Base-by-base conservation (phyloP, 2,113 vertebrate genomes). In the Neodontobutis hainanensis region DNA sequence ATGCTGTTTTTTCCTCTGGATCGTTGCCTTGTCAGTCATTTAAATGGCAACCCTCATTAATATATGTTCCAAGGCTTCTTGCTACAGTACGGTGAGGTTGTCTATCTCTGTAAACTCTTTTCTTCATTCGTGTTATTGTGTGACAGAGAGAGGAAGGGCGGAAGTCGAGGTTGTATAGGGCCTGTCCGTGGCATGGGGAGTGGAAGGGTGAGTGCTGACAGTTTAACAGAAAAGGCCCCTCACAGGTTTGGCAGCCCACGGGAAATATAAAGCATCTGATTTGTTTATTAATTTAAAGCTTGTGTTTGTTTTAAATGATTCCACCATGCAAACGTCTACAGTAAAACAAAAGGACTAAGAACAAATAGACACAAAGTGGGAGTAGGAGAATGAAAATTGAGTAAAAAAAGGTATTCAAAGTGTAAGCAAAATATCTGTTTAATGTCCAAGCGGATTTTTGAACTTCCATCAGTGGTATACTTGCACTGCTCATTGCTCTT, bases 141-240 rank as follows among this genome's bases (percentile, higher is more conserved):
- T 27, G 47, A 15, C 64, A 51, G 44, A 46, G 16, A 47, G 46
- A 59, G 73, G 42, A 49, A 59, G 62, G 43, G 16, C 65, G 58
- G 50, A 71, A 80, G 78, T 67, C 71, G 74, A 66, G 15, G 49
- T 51, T 43, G 46, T 67, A 53, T 11, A 62, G 61, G 43, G 50
- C 43, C 57, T 58, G 65, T 56, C 61, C 45, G 74, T 44, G 42
- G 74, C 15, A 53, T n/a, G n/a, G 65, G 66, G 51, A 81, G 65
- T 59, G 72, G 38, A 76, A 48, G 66, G 42, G 44, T 84, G 70
- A 84, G 83, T 84, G 82, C 67, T 85, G 85, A 88, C 85, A 85
- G 81, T 89, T 90, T 87, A 87, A 89, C 78, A 81, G 68, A 78
- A 57, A 64, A 84, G 78, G 75, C 68, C 77, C 68, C 68, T 44